Conservation (phyloP, 2,888 invertebrate genomes). For the Isotomurus palustris region DNA sequence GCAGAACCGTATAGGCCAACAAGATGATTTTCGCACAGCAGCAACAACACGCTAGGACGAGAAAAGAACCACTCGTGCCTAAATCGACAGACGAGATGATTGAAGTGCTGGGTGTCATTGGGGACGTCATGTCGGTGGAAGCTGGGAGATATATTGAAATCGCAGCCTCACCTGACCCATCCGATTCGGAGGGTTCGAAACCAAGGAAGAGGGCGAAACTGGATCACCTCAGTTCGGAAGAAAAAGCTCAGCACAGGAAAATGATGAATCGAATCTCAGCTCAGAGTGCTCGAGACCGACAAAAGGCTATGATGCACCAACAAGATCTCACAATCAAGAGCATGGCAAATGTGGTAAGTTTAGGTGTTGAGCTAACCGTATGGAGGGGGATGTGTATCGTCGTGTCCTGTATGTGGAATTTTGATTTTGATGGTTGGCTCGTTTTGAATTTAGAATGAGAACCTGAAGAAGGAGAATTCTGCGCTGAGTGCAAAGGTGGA, state of each 20-base stretch:
- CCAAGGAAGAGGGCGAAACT: constrained; percentile 44
- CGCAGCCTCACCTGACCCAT: constrained; percentile 16
- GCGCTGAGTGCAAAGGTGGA: constrained; percentile 20
- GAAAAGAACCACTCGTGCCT: constrained; percentile 41
- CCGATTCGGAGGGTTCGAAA: constrained; percentile 12
- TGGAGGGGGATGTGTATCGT: background rate
- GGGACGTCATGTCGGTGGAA: constrained; percentile 30
- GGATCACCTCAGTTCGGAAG: constrained; percentile 42
- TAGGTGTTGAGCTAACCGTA: background rate
- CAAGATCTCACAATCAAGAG: constrained; percentile 39
- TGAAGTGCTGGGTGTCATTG: constrained; percentile 31
- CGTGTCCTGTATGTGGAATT: background rate
- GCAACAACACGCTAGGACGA: constrained; percentile 22
- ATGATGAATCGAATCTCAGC: constrained; percentile 46
- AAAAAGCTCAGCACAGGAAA: constrained; percentile 45
- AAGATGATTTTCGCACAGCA: constrained; percentile 37
- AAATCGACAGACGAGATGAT: constrained; percentile 31
- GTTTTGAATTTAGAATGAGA: constrained; percentile 20
- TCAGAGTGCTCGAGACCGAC: constrained; percentile 45
- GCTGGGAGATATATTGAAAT: constrained; percentile 29
- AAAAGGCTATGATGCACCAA: constrained; percentile 40
- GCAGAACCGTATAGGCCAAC: background rate
- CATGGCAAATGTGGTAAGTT: constrained; percentile 29
- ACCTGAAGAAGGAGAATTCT: constrained; percentile 18
- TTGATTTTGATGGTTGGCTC: background rate